Conservation (phyloP, 1,140 invertebrate genomes). For the Artemia franciscana region DNA sequence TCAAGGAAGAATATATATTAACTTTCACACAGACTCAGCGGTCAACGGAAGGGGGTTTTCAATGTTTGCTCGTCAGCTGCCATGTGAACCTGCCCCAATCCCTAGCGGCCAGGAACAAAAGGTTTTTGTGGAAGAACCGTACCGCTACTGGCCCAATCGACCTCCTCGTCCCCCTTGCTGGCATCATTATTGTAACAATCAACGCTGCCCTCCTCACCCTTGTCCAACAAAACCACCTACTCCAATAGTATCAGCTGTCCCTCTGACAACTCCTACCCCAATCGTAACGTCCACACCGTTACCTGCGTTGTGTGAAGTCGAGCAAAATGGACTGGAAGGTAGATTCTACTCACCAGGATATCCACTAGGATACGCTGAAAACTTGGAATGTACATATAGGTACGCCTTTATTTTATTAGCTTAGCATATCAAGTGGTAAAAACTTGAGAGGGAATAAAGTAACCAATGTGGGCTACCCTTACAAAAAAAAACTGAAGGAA, state of each 20-base stretch:
- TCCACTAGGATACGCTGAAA: constrained; percentile 10
- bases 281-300: not conserved
- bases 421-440: no score
- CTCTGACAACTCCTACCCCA: not conserved
- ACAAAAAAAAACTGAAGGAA: no score
- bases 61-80: constrained; percentile 10
- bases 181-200: no score
- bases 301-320: not conserved
- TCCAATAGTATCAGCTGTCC: no score
- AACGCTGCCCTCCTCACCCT: not conserved
- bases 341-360: constrained; percentile 9
- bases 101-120: no score
- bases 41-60: constrained; percentile 11
- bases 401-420: constrained; percentile 12
- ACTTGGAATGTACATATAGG: constrained; percentile 6
- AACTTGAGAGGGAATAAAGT: no score
- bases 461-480: no score
- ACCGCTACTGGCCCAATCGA: no score
- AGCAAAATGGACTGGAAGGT: constrained; percentile 1
- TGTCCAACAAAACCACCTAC: not conserved
- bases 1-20: constrained; percentile 6
- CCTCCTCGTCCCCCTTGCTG: not conserved
- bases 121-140: no score
- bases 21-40: constrained; percentile 10
- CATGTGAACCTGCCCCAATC: constrained; percentile 2